Evolutionary conservation across 2,113 vertebrate genomes (phyloP).

Genomic region (Scartelaos histophorus): DNA sequence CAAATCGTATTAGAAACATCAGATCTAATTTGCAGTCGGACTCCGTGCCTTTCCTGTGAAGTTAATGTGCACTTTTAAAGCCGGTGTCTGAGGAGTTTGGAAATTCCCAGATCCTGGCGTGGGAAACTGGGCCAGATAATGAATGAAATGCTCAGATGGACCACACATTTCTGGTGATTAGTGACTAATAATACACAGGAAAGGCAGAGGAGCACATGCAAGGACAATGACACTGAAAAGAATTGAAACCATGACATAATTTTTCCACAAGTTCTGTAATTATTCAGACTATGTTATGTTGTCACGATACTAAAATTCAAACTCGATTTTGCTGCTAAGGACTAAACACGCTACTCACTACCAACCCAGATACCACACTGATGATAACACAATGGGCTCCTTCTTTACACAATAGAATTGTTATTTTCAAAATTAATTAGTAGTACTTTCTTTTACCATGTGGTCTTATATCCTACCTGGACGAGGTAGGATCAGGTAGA

Average conservation of each 20-base stretch:
- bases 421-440: no score
- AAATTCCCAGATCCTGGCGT: constrained; percentile 58
- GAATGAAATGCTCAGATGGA: constrained; percentile 58
- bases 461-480: no score
- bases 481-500: no score
- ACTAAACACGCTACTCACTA: no score
- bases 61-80: constrained; percentile 10
- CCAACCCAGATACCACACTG: no score
- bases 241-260: background rate
- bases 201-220: constrained; percentile 63
- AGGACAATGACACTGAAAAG: constrained; percentile 27
- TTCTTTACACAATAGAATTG: no score
- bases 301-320: no score
- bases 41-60: background rate
- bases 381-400: no score
- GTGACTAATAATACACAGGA: constrained; percentile 69
- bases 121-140: constrained; percentile 63
- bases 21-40: constrained; percentile 1
- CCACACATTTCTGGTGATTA: constrained; percentile 69
- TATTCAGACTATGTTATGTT: background rate
- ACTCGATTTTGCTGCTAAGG: no score
- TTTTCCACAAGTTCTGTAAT: background rate
- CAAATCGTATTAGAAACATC: background rate
- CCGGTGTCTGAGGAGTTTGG: constrained; percentile 26
- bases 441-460: no score